phyloP scores from a whole-genome alignment of 2,888 invertebrate genomes.

The Pilophorus perplexus region DNA sequence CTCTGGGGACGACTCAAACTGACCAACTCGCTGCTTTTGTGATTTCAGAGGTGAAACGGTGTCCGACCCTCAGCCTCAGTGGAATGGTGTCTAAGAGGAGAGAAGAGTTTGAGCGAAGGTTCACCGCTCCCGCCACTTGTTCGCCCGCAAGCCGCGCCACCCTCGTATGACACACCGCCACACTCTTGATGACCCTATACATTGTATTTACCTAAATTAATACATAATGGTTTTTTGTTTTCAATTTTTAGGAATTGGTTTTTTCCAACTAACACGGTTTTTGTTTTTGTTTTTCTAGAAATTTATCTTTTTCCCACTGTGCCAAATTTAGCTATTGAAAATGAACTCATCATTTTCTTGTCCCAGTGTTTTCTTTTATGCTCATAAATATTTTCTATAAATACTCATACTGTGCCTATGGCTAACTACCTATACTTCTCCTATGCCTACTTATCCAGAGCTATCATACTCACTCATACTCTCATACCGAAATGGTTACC shows the following conservation, averaged over 20 bases:
- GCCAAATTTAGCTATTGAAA: constrained; percentile 9
- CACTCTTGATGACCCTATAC: not conserved
- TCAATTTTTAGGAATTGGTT: constrained; percentile 19
- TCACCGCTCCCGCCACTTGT: constrained; percentile 43
- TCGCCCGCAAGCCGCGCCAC: constrained; percentile 41
- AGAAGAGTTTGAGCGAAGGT: constrained; percentile 45
- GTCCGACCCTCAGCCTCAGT: constrained; percentile 44
- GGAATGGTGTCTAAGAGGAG: constrained; percentile 47
- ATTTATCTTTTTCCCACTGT: no score
- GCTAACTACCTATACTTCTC: no score
- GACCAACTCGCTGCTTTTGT: not conserved
- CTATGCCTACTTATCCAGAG: no score
- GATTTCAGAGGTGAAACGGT: constrained; percentile 43
- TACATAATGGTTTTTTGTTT: not conserved
- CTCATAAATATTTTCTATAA: no score
- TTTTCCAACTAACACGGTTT: constrained; percentile 24
- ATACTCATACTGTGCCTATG: no score
- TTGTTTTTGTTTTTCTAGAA: not conserved
- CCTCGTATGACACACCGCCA: constrained; percentile 37
- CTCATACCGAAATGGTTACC: constrained; percentile 19
- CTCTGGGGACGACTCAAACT: not conserved
- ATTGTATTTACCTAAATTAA: constrained; percentile 12
- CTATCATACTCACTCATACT: not conserved
- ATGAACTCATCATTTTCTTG: no score
- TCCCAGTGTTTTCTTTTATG: no score